Percentiles rank a stretch among this genome's conserved stretches.
Evolutionary conservation across 2,113 vertebrate genomes (phyloP).

Genomic region (Sakesphorus luctuosus): DNA sequence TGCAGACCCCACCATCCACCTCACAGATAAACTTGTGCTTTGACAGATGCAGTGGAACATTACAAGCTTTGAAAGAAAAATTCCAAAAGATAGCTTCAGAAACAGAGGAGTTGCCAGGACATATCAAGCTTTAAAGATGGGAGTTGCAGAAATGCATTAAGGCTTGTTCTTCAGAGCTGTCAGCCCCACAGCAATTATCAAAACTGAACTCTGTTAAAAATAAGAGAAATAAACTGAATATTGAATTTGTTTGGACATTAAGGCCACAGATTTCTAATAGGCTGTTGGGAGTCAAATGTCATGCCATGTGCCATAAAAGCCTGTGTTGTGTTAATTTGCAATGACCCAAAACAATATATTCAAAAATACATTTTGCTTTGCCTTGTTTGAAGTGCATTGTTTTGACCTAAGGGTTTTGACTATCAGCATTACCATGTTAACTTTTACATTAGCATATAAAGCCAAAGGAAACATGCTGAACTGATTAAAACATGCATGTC

Average conservation of each 20-base stretch:
- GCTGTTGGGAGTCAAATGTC: background rate
- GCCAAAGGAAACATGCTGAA: background rate
- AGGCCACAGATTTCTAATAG: background rate
- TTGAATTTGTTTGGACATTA: background rate
- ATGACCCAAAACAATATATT: background rate
- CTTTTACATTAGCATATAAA: constrained; percentile 11
- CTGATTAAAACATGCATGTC: background rate
- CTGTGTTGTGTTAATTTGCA: background rate
- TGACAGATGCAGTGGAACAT: background rate
- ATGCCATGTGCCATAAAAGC: background rate
- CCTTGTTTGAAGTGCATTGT: constrained; percentile 15
- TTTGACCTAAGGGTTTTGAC: constrained; percentile 29
- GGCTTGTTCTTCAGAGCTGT: constrained; percentile 17
- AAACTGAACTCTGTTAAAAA: background rate
- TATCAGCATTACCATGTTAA: background rate
- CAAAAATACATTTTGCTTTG: background rate
- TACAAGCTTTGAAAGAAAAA: background rate
- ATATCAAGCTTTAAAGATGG: constrained; percentile 30
- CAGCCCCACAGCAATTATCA: background rate
- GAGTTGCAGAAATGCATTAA: constrained; percentile 35
- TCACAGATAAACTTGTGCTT: background rate
- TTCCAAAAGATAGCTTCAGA: background rate
- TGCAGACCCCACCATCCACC: background rate
- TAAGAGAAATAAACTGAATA: background rate
- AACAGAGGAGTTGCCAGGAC: constrained; percentile 34